Percentiles rank a stretch among this genome's conserved stretches.
Evolutionary conservation across 2,797 vertebrate genomes (phyloP).

Genomic region (Channallabes apus): DNA sequence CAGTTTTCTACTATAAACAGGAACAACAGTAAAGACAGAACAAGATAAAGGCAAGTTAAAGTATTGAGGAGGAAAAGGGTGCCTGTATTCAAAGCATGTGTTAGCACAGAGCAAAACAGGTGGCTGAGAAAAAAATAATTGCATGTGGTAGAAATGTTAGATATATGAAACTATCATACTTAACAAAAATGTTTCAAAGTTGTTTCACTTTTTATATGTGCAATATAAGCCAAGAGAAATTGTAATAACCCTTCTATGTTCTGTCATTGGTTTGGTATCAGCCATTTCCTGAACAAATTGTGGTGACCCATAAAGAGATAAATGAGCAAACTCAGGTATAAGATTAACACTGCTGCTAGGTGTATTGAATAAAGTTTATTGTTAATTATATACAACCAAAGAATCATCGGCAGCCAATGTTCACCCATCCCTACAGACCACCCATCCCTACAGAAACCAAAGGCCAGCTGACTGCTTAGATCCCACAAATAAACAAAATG

Average conservation of each 20-base stretch:
- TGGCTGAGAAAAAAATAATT: background rate
- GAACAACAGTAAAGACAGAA: conserved; percentile 94
- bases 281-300: background rate
- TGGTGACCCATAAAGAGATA: background rate
- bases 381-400: too few species aligned
- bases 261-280: background rate
- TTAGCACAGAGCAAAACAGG: conserved; percentile 8
- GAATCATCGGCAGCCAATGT: too few species aligned
- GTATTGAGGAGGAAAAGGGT: conserved; percentile 65
- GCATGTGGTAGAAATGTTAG: background rate
- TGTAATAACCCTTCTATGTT: background rate
- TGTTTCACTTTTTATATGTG: background rate
- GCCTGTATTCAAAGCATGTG: conserved; percentile 56
- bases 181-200: background rate
- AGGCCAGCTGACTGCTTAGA: too few species aligned
- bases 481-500: too few species aligned
- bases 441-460: too few species aligned
- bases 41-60: conserved; percentile 91
- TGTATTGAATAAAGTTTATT: too few species aligned
- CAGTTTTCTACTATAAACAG: conserved; percentile 98
- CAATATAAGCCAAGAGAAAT: background rate
- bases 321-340: too few species aligned
- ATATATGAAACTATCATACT: background rate
- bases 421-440: too few species aligned
- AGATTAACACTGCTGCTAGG: too few species aligned